Conservation (phyloP, 2,888 invertebrate genomes). For the Iselma pallidipennis region DNA sequence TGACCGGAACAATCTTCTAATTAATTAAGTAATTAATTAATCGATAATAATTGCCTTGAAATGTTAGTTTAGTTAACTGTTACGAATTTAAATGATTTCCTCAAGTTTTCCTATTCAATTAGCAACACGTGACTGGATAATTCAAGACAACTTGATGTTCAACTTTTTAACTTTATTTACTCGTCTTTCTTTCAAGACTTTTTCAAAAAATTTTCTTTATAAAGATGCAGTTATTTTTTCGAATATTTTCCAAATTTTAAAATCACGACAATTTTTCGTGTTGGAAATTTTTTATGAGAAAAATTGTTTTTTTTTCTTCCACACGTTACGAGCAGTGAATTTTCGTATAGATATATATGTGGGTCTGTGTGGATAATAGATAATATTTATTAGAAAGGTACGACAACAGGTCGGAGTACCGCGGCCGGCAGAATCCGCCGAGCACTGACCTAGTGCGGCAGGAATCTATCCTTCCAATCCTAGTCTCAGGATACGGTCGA, state of each 20-base stretch:
- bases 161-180: not conserved
- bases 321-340: too few relatives aligned
- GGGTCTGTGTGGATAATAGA: too few relatives aligned
- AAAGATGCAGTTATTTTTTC: too few relatives aligned
- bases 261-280: not conserved
- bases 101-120: not conserved
- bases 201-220: too few relatives aligned
- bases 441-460: constrained; percentile 42
- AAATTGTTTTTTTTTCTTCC: not conserved
- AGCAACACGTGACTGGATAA: not conserved
- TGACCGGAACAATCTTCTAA: not conserved
- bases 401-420: constrained; percentile 7
- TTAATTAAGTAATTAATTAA: not conserved
- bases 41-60: not conserved
- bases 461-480: constrained; percentile 29
- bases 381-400: too few relatives aligned
- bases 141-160: not conserved
- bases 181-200: too few relatives aligned
- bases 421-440: constrained; percentile 36
- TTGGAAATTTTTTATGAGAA: not conserved
- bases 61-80: not conserved
- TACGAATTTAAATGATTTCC: not conserved
- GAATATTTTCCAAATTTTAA: too few relatives aligned
- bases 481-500: constrained; percentile 31
- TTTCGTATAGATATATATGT: too few relatives aligned